Evolutionary conservation across 2,113 vertebrate species (phyloP), one percentile per base, ranked within the genome.

Genomic region (Butorides virescens): DNA sequence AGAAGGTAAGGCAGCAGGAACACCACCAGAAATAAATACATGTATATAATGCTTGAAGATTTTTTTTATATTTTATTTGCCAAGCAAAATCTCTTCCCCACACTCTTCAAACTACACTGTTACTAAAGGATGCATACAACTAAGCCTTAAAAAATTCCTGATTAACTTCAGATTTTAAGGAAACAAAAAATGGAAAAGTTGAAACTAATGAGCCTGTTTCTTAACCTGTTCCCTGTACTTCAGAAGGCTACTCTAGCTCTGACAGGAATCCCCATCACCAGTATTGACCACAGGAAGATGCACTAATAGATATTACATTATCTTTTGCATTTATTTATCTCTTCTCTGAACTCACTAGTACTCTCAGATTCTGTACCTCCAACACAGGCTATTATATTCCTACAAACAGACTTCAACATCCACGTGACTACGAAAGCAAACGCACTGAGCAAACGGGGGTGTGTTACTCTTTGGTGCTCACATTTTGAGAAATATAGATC

Each of bases 401-500:
- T 86, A n/a, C 58, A 81, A 29, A 12, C 3, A 26, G 77, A 29
- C 47, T 67, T 58, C 70, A 59, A 36, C 8, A 4, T 1, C 52
- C 91, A 86, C 4, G 9, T 87, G 95, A 79, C 85, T 61, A 79
- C 4, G 68, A 92, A 72, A 84, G 82, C 79, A 94, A 42, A 91
- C 15, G 59, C 25, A 36, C 26, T 27, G 52, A 93, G 90, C 81
- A 94, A 93, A 90, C 37, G 11, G 85, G n/a, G 84, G 58, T 39
- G 7, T 36, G 62, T 39, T 77, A 86, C 59, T 80, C 81, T n/a
- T 56, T 63, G 90, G 72, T 66, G 82, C 11, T 26, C 37, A 22
- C 59, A 17, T 93, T 95, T 55, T 53, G 91, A 95, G 89, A 92
- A 91, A 94, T 73, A 80, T 72, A 94, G 71, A 97, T 76, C 84